These are phyloP conservation scores for Deroplatys truncata DNA, from an alignment of 2,888 invertebrate genomes.

Conservation along the genomic window DNA sequence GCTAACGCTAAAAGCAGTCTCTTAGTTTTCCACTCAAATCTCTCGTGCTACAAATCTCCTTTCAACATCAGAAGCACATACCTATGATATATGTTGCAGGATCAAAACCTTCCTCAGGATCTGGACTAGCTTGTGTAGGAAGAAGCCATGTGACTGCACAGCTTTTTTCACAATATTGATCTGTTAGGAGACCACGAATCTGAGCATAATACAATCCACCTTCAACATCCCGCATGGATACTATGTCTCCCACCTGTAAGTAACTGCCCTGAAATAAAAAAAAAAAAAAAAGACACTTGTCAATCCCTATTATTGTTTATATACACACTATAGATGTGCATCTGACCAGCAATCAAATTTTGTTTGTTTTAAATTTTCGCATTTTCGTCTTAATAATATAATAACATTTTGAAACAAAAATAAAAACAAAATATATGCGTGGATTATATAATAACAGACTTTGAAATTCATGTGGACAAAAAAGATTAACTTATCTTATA, in stretches of 20 bases:
- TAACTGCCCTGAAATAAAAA: constrained; percentile 59
- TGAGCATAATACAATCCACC: constrained; percentile 84
- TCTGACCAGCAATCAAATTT: background rate
- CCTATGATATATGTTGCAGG: constrained; percentile 87
- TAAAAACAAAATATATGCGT: too few relatives aligned
- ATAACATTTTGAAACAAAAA: too few relatives aligned
- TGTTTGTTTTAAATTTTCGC: too few relatives aligned
- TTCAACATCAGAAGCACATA: constrained; percentile 38
- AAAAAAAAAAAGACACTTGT: constrained; percentile 21
- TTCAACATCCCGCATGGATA: constrained; percentile 73
- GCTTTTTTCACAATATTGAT: constrained; percentile 91
- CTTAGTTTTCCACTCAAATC: too few relatives aligned
- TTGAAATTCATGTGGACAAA: too few relatives aligned
- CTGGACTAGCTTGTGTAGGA: constrained; percentile 75
- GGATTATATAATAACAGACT: too few relatives aligned
- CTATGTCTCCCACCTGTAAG: constrained; percentile 87
- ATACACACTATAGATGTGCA: constrained; percentile 17
- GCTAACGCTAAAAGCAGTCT: too few relatives aligned
- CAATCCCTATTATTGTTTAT: too few relatives aligned
- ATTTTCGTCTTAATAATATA: too few relatives aligned
- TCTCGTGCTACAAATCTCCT: too few relatives aligned
- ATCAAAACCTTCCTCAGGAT: constrained; percentile 74
- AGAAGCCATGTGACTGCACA: constrained; percentile 89
- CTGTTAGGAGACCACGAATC: constrained; percentile 81
- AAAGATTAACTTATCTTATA: too few relatives aligned